Evolutionary conservation across 2,113 vertebrate species (phyloP).

Genomic region (Piaya cayana): DNA sequence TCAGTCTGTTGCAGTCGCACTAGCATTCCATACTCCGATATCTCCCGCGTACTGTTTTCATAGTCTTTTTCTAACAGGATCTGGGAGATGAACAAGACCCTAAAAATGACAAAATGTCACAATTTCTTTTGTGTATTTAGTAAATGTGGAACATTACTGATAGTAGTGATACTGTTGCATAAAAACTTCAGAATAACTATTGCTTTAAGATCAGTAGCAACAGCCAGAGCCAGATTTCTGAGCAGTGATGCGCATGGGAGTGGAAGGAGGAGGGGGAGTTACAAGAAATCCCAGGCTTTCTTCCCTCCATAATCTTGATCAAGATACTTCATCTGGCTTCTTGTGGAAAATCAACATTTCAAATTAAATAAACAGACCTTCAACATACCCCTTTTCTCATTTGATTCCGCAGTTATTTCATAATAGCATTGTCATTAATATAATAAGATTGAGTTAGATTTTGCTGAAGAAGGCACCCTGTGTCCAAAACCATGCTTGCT

Average conservation of each 20-base stretch:
- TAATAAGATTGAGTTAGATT: slow-evolving; percentile 38
- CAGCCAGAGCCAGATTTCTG: not conserved
- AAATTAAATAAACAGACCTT: not conserved
- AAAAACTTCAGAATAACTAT: not conserved
- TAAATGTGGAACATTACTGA: not conserved
- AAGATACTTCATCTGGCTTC: not conserved
- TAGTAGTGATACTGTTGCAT: not conserved
- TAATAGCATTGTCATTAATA: not conserved
- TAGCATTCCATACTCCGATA: not conserved
- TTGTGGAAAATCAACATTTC: not conserved
- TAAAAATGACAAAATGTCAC: not conserved
- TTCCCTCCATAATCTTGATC: not conserved
- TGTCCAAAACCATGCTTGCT: slow-evolving; percentile 2
- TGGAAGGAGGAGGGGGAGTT: not conserved
- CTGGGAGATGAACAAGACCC: not conserved
- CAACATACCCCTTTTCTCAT: not conserved
- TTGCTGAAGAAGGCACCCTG: slow-evolving; percentile 46
- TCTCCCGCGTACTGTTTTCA: not conserved
- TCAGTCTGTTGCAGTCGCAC: not conserved
- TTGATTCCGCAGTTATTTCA: not conserved
- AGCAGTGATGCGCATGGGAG: not conserved
- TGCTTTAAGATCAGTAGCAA: not conserved
- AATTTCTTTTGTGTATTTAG: not conserved
- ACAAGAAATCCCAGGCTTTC: not conserved
- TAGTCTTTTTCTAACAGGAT: not conserved